Percentiles rank a stretch among this genome's conserved stretches.
These are phyloP conservation scores for Lepus oiostolus DNA, from an alignment of 2,797 vertebrate species.

Conservation along the genomic window DNA sequence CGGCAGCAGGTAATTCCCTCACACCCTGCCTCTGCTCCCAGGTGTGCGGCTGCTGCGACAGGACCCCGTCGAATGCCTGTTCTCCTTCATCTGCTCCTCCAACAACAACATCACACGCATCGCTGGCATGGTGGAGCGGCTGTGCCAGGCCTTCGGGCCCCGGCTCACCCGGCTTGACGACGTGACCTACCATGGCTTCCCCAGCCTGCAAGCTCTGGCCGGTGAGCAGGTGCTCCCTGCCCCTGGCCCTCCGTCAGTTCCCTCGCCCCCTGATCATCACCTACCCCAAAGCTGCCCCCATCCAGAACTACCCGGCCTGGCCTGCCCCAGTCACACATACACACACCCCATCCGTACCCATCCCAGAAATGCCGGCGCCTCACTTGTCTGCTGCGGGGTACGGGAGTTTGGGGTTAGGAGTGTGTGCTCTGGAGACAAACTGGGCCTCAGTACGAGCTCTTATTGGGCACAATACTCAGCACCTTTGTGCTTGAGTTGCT, in stretches of 20 bases:
- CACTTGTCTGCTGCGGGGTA: neutral
- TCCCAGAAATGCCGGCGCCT: constrained; percentile 27
- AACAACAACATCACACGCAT: constrained; percentile 98
- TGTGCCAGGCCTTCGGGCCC: constrained; percentile 92
- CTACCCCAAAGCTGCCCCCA: neutral
- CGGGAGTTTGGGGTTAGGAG: constrained; percentile 4
- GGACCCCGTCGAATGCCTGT: constrained; percentile 96
- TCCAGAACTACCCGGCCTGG: neutral
- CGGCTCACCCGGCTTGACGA: constrained; percentile 91
- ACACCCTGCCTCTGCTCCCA: constrained; percentile 67
- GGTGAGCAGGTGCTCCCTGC: constrained; percentile 85
- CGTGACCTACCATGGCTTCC: constrained; percentile 93
- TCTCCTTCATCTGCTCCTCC: constrained; percentile 98
- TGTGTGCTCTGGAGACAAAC: neutral
- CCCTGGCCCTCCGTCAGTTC: neutral
- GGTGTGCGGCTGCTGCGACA: constrained; percentile 96
- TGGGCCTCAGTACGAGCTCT: neutral
- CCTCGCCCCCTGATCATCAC: neutral
- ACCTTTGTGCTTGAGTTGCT: constrained; percentile 5
- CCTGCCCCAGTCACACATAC: neutral
- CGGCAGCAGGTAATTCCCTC: neutral
- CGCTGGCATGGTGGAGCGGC: constrained; percentile 95
- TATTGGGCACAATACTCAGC: neutral
- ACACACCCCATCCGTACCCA: neutral
- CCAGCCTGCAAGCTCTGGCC: constrained; percentile 91